Evolutionary conservation across 2,113 vertebrate genomes (phyloP).

Genomic region (Lepus europaeus): DNA sequence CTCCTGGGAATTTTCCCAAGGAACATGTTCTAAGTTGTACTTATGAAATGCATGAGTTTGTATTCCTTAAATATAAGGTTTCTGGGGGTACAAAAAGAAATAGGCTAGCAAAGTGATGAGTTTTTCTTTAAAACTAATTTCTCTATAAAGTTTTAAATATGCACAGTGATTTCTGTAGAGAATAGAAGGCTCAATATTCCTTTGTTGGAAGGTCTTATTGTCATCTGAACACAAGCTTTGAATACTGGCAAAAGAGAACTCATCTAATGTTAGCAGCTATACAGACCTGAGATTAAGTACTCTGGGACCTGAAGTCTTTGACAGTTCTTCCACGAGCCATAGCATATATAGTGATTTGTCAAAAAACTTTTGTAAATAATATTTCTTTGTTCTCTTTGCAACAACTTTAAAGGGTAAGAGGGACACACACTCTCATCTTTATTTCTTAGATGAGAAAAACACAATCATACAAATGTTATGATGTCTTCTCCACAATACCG

Average conservation of each 20-base stretch:
- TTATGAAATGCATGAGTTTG: too few relatives aligned
- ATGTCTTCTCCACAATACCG: not conserved
- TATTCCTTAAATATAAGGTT: too few relatives aligned
- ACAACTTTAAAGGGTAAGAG: not conserved
- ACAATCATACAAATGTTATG: not conserved
- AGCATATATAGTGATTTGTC: not conserved
- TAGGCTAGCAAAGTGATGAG: not conserved
- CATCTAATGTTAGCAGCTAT: not conserved
- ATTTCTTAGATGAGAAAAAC: not conserved
- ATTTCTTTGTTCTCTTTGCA: not conserved
- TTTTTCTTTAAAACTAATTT: not conserved
- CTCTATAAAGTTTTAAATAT: not conserved
- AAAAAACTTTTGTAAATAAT: slow-evolving; percentile 15
- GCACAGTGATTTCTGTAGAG: not conserved
- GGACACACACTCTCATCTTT: not conserved
- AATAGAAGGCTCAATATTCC: slow-evolving; percentile 26
- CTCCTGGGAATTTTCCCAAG: too few relatives aligned
- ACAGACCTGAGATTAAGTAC: not conserved
- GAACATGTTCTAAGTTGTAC: too few relatives aligned
- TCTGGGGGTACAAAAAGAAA: not conserved
- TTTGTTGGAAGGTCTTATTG: not conserved
- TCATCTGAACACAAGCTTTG: slow-evolving; percentile 1
- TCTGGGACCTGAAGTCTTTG: not conserved
- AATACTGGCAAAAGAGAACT: not conserved
- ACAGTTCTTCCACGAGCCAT: slow-evolving; percentile 13